A percentile compares a stretch with the other conserved stretches of the same genome.
These are phyloP conservation scores for Vanessa cardui DNA, from an alignment of 2,888 invertebrate species.

Conservation along the genomic window DNA sequence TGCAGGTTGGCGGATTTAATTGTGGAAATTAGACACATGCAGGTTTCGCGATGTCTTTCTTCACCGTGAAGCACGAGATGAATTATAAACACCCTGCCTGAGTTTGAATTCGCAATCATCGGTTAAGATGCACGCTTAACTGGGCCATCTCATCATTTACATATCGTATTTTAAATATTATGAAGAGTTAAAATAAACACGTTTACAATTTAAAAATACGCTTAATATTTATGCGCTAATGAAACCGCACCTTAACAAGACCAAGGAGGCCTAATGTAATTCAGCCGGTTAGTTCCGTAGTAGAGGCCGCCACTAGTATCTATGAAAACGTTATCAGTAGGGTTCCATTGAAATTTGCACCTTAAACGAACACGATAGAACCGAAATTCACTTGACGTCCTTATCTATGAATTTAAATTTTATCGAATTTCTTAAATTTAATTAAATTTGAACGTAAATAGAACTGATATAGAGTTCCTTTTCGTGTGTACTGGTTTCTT, in stretches of 20 bases:
- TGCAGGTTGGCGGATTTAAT: too few species aligned
- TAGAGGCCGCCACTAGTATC: conserved; percentile 17
- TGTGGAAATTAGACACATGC: too few species aligned
- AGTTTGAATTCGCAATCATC: too few species aligned
- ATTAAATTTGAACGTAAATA: conserved; percentile 1
- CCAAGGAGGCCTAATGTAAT: background rate
- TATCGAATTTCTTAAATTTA: background rate
- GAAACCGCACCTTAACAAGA: conserved; percentile 13
- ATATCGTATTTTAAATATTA: too few species aligned
- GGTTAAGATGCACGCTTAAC: too few species aligned
- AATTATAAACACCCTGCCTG: too few species aligned
- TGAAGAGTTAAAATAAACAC: too few species aligned
- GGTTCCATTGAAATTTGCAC: conserved; percentile 8
- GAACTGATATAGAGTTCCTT: background rate
- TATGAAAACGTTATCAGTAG: conserved; percentile 19
- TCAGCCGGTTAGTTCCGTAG: conserved; percentile 17
- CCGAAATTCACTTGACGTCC: background rate
- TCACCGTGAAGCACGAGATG: too few species aligned
- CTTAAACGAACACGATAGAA: background rate
- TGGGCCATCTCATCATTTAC: too few species aligned
- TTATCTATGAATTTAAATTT: conserved; percentile 12
- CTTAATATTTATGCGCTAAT: background rate
- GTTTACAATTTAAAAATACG: background rate
- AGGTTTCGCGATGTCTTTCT: too few species aligned
- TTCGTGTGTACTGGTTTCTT: background rate